A percentile compares a stretch with the other conserved stretches of the same genome.
Evolutionary conservation across 2,888 invertebrate genomes (phyloP).

Genomic region (Leptinotarsa peninsularis): DNA sequence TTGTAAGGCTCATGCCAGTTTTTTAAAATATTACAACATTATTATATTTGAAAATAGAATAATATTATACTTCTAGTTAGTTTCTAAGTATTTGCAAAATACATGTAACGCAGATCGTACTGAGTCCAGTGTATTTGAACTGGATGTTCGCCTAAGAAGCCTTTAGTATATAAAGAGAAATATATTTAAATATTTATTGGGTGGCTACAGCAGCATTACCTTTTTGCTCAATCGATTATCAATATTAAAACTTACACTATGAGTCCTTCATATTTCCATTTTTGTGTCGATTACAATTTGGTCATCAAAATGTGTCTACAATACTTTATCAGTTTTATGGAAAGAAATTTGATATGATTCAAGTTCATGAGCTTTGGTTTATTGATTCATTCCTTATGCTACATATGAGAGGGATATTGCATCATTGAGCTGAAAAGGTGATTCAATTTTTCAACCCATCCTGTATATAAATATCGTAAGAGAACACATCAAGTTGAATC

Average conservation of each 20-base stretch:
- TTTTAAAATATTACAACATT: slow-evolving; percentile 59
- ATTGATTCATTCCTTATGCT: neutral
- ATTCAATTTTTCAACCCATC: slow-evolving; percentile 31
- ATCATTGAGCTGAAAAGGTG: neutral
- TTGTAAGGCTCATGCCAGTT: slow-evolving; percentile 62
- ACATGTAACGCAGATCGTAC: slow-evolving; percentile 60
- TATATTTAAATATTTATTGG: slow-evolving; percentile 37
- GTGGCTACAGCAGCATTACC: slow-evolving; percentile 26
- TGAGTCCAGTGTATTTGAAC: slow-evolving; percentile 61
- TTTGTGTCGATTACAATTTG: too few relatives aligned
- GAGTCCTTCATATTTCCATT: neutral
- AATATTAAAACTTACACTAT: neutral
- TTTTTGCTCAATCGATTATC: neutral
- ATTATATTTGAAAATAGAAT: slow-evolving; percentile 52
- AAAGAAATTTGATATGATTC: too few relatives aligned
- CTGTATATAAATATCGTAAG: slow-evolving; percentile 59
- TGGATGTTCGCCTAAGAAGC: slow-evolving; percentile 66
- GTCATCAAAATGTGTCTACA: too few relatives aligned
- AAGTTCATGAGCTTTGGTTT: too few relatives aligned
- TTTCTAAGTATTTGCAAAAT: slow-evolving; percentile 61
- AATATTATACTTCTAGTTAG: slow-evolving; percentile 59
- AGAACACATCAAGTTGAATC: slow-evolving; percentile 57
- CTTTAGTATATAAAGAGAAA: slow-evolving; percentile 61
- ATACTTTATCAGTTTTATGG: too few relatives aligned
- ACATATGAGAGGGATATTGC: neutral